phyloP scores from a whole-genome alignment of 2,113 vertebrate species.

The Nibea coibor region DNA sequence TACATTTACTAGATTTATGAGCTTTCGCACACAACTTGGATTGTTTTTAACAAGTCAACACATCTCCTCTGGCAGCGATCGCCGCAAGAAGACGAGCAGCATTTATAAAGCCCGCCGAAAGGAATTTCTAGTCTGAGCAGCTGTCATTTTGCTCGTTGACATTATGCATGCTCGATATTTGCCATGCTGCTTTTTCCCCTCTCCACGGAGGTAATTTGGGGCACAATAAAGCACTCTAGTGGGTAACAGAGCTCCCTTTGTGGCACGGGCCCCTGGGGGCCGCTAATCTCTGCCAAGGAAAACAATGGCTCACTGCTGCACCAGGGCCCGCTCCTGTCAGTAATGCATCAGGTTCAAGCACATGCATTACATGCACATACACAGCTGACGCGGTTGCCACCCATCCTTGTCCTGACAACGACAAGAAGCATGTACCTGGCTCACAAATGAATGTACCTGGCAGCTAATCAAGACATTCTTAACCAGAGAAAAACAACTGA shows the following conservation, averaged over 20 bases:
- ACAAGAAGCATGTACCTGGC: conserved; percentile 87
- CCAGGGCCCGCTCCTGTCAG: conserved; percentile 88
- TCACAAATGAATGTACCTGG: conserved; percentile 78
- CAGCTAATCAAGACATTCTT: conserved; percentile 80
- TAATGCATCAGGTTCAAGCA: conserved; percentile 85
- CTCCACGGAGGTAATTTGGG: conserved; percentile 91
- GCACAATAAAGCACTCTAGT: conserved; percentile 92
- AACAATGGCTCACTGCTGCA: conserved; percentile 92
- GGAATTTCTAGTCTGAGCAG: conserved; percentile 88
- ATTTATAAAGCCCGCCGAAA: conserved; percentile 7
- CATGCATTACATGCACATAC: conserved; percentile 17
- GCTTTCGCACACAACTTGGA: neutral
- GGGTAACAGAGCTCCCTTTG: conserved; percentile 97
- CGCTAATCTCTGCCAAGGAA: conserved; percentile 91
- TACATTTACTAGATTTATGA: conserved; percentile 12
- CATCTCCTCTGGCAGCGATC: conserved; percentile 61
- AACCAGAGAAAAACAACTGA: conserved; percentile 12
- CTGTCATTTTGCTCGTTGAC: conserved; percentile 89
- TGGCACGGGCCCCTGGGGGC: conserved; percentile 91
- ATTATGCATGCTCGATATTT: conserved; percentile 93
- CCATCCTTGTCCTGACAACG: conserved; percentile 67
- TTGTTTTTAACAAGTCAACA: conserved; percentile 7
- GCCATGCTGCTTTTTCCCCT: conserved; percentile 90
- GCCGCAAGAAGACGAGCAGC: conserved; percentile 69
- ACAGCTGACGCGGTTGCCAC: conserved; percentile 10